Evolutionary conservation across 2,888 invertebrate species (phyloP).

Genomic region (Blera fallax): DNA sequence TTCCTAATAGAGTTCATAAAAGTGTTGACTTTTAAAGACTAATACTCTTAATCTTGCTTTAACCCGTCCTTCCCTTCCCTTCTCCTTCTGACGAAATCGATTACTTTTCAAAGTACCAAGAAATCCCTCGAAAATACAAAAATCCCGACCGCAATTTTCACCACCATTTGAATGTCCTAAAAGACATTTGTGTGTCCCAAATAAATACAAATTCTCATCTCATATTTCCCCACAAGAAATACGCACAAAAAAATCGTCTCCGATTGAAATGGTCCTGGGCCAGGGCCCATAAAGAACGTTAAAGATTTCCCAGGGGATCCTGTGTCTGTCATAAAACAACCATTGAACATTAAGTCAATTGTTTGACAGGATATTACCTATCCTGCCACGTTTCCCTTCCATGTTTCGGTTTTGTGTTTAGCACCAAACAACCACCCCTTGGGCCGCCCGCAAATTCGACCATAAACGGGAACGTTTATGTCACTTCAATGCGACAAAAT

Average conservation of each 20-base stretch:
- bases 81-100: no score
- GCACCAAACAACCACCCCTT: background rate
- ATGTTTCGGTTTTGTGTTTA: background rate
- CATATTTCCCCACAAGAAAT: background rate
- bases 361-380: conserved; percentile 56
- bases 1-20: no score
- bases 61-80: no score
- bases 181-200: background rate
- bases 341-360: conserved; percentile 53
- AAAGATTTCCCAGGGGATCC: conserved; percentile 35
- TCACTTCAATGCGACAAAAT: conserved; percentile 56
- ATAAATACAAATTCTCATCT: background rate
- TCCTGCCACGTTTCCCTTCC: conserved; percentile 13
- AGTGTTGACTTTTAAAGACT: no score
- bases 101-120: no score
- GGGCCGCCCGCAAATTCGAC: background rate
- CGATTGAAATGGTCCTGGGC: background rate
- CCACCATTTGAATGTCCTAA: background rate
- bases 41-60: no score
- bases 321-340: conserved; percentile 25
- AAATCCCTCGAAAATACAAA: no score
- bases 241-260: background rate
- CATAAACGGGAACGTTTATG: conserved; percentile 46
- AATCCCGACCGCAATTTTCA: background rate
- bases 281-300: background rate